phyloP scores from a whole-genome alignment of 1,140 invertebrate genomes.

The Diabrotica virgifera region DNA sequence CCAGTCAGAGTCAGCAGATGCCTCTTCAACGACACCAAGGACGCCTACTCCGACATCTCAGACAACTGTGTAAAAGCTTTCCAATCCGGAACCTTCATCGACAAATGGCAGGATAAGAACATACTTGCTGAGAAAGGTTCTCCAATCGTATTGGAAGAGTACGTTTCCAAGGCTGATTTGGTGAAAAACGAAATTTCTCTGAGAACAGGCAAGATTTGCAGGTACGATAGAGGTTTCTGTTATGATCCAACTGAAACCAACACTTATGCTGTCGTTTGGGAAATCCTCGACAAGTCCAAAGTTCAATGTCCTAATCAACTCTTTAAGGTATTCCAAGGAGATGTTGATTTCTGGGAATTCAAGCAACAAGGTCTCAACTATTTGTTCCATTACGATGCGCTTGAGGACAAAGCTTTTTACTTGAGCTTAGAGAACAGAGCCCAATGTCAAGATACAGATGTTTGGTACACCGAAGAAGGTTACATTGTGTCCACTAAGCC shows the following conservation, averaged over 20 bases:
- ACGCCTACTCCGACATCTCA: constrained; percentile 4
- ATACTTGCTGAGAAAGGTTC: not conserved
- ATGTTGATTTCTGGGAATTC: constrained; percentile 9
- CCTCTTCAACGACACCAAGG: not conserved
- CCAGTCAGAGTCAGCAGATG: constrained; percentile 4
- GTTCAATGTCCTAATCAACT: not conserved
- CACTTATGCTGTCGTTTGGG: constrained; percentile 8
- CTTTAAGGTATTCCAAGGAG: not conserved
- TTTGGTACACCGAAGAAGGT: not conserved
- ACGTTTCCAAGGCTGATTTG: not conserved
- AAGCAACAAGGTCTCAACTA: not conserved
- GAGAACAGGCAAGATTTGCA: not conserved
- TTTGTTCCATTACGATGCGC: not conserved
- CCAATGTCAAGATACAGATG: constrained; percentile 3
- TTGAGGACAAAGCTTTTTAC: constrained; percentile 6
- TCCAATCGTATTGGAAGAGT: constrained; percentile 1
- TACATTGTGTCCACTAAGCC: not conserved
- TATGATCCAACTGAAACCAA: constrained; percentile 11
- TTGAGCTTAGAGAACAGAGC: not conserved
- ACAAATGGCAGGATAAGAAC: not conserved
- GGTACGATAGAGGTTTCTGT: constrained; percentile 11
- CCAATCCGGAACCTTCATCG: constrained; percentile 7
- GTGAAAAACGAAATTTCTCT: constrained; percentile 5
- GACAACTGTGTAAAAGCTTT: constrained; percentile 10
- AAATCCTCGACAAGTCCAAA: not conserved